A percentile compares a stretch with the other conserved stretches of the same genome.
Evolutionary conservation across 2,113 vertebrate species (phyloP).

Genomic region (Oenanthe oenanthe): DNA sequence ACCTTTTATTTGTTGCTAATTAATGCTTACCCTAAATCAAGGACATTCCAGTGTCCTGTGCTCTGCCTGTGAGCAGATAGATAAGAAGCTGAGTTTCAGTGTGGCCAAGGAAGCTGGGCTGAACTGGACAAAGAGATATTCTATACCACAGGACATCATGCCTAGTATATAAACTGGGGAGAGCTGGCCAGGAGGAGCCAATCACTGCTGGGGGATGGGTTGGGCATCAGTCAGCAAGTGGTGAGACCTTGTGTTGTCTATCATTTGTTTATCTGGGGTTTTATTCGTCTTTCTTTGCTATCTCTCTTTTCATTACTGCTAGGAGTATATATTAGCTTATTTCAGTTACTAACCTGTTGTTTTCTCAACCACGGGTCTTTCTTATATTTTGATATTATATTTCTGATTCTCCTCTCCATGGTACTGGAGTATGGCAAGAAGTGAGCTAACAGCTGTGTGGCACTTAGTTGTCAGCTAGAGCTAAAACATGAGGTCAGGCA

Average conservation of each 20-base stretch:
- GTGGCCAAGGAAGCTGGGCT: not conserved
- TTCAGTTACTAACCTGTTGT: not conserved
- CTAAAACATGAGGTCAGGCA: not conserved
- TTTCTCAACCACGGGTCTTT: not conserved
- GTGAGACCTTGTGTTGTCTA: not conserved
- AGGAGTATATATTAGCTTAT: not conserved
- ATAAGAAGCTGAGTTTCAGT: not conserved
- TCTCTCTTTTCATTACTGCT: not conserved
- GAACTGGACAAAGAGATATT: not conserved
- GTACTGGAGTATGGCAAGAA: not conserved
- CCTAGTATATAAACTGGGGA: not conserved
- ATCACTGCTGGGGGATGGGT: not conserved
- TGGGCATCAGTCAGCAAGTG: not conserved
- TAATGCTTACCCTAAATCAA: not conserved
- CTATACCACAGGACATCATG: not conserved
- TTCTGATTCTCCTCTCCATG: not conserved
- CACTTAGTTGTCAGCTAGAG: not conserved
- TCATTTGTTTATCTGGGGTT: not conserved
- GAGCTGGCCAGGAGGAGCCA: not conserved
- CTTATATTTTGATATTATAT: not conserved
- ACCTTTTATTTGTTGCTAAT: not conserved
- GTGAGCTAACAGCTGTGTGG: not conserved
- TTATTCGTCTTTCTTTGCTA: not conserved
- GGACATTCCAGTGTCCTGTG: not conserved
- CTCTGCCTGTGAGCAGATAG: not conserved